These are phyloP conservation scores for Harpegnathos saltator DNA, from an alignment of 1,140 invertebrate genomes.

Conservation along the genomic window DNA sequence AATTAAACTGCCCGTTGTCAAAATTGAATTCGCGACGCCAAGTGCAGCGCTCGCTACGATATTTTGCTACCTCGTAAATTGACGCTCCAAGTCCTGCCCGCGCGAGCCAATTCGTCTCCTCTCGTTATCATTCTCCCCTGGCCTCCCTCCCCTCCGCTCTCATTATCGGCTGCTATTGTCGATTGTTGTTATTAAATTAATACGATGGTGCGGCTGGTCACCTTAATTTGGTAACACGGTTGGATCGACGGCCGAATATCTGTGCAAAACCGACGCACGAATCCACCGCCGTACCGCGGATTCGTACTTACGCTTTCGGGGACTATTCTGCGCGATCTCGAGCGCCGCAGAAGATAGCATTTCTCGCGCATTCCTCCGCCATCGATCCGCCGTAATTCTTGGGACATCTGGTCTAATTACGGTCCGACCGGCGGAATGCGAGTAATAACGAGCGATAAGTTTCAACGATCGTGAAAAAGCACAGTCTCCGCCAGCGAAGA, in stretches of 20 bases:
- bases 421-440: constrained; percentile 9
- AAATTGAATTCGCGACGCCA: background rate
- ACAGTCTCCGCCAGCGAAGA: constrained; percentile 6
- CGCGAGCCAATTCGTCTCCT: too few species aligned
- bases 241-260: background rate
- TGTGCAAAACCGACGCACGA: too few species aligned
- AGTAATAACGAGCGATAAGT: constrained; percentile 62
- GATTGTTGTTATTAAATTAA: background rate
- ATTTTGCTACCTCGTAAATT: constrained; percentile 6
- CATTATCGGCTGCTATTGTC: background rate
- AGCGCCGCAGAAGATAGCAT: constrained; percentile 1
- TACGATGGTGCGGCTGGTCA: background rate
- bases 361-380: constrained; percentile 30
- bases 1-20: constrained; percentile 35
- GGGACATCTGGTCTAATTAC: constrained; percentile 54
- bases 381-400: constrained; percentile 46
- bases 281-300: too few species aligned
- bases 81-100: background rate
- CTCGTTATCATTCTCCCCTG: too few species aligned
- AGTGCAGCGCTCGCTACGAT: background rate
- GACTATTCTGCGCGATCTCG: background rate
- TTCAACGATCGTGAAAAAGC: constrained; percentile 63
- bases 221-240: background rate
- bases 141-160: too few species aligned
- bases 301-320: constrained; percentile 17